These are phyloP conservation scores for Dichetophora obliterata DNA, from an alignment of 2,888 invertebrate species.

Conservation along the genomic window DNA sequence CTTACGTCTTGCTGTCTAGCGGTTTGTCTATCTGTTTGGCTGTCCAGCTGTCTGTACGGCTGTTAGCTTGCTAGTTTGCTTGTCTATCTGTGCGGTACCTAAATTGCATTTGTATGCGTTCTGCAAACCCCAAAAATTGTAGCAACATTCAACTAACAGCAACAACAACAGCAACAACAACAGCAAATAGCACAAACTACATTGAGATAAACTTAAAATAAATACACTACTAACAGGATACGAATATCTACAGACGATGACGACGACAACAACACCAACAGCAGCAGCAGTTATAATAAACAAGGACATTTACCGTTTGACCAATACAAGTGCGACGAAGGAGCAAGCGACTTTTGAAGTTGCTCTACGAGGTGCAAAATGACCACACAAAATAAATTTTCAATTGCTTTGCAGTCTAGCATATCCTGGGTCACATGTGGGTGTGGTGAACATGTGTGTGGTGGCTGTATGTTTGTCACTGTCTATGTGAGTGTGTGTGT, in stretches of 20 bases:
- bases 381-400: conserved; percentile 65
- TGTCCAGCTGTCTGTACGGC: background rate
- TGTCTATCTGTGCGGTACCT: conserved; percentile 47
- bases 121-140: conserved; percentile 53
- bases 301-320: conserved; percentile 6
- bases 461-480: background rate
- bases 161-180: conserved; percentile 37
- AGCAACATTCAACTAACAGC: conserved; percentile 27
- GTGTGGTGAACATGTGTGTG: conserved; percentile 8
- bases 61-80: background rate
- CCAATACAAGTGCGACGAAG: background rate
- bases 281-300: background rate
- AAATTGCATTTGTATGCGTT: conserved; percentile 58
- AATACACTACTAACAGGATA: conserved; percentile 46
- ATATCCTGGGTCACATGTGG: conserved; percentile 25
- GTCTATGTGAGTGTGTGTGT: background rate
- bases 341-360: conserved; percentile 51
- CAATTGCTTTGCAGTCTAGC: conserved; percentile 55
- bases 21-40: conserved; percentile 11
- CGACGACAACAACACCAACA: background rate
- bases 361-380: conserved; percentile 65
- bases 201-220: conserved; percentile 65
- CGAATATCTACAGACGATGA: conserved; percentile 5
- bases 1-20: background rate
- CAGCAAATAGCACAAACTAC: conserved; percentile 44